Base-by-base conservation (phyloP, 2,888 invertebrate genomes). In the Liposcelis brunnea region DNA sequence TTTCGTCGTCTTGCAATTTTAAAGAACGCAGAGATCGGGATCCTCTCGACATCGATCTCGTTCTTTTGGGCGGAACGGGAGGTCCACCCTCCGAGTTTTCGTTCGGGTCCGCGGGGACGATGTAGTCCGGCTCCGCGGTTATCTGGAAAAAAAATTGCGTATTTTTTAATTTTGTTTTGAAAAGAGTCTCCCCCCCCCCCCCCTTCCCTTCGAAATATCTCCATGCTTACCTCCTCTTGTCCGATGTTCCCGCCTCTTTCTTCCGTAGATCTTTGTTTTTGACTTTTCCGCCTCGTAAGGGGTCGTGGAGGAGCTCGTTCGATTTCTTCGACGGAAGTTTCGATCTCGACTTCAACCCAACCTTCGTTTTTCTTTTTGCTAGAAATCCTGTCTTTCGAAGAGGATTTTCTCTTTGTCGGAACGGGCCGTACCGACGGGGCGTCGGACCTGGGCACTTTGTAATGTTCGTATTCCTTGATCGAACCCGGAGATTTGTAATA, bases 41-140 rank as follows among this genome's bases (percentile, higher is more conserved):
- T 5, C 46, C 33, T 18, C 42, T 16, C 2, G 46, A 33, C 12
- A 46, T 33, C 15, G 42, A 42, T 14, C 46, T 32, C 2, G 42
- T 54, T 33, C 56, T 50, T 19, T 49, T 50, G 15, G 56, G 56
- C 14, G 52, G 52, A 26, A 51, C 47, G 26, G 56, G 56, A 31
- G 54, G 48, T 26, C 26, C 26, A 26, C 8, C 26, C 4, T 6
- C 26, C n/a, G n/a, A n/a, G 8, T 26, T 26, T 4, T 26, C 26
- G 8, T 26, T 8, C 32, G 50, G 31, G 12, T 49, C 52, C 34
- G 46, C 32, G 6, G 45, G 45, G 26, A 45, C 16, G 19, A 36
- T 36, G 37, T 36, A 36, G 26, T 45, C 45, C n/a, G 35, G 19
- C 14, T 45, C 45, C 11, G 16, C 2, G 3, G 12, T 14, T 19